A percentile compares a stretch with the other conserved stretches of the same genome.
These are phyloP conservation scores for Danio jaintianensis DNA, from an alignment of 2,797 vertebrate species.

Conservation along the genomic window DNA sequence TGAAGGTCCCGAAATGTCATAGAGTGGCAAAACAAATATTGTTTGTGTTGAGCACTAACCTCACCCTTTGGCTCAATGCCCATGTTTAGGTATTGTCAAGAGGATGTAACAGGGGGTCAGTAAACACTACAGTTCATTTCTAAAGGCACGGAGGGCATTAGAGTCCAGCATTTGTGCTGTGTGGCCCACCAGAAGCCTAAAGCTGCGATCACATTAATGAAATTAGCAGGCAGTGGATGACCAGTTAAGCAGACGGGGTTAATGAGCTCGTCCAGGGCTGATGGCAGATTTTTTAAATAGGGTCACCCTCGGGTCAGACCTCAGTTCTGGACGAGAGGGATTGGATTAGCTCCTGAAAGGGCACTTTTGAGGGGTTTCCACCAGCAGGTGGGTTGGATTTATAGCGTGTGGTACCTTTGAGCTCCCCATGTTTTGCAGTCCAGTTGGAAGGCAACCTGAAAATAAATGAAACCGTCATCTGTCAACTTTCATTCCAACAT, in stretches of 20 bases:
- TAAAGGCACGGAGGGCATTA: background rate
- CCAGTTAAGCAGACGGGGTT: constrained; percentile 77
- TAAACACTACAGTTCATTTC: constrained; percentile 26
- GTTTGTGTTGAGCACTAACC: constrained; percentile 18
- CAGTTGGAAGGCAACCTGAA: background rate
- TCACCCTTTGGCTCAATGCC: background rate
- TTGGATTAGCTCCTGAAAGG: constrained; percentile 73
- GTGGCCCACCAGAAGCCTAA: constrained; percentile 19
- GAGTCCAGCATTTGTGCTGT: background rate
- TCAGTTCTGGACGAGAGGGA: constrained; percentile 78
- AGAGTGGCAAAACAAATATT: constrained; percentile 9
- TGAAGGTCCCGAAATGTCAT: background rate
- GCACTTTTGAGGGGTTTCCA: constrained; percentile 62
- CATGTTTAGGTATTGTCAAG: constrained; percentile 15
- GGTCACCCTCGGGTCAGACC: constrained; percentile 80
- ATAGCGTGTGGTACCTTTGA: constrained; percentile 65
- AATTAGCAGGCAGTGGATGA: constrained; percentile 72
- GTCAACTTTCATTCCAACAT: background rate
- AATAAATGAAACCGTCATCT: background rate
- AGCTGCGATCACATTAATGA: constrained; percentile 71
- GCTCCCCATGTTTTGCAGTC: constrained; percentile 3
- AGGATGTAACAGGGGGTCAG: background rate
- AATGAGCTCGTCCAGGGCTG: constrained; percentile 71
- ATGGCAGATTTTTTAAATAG: constrained; percentile 77
- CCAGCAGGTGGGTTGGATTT: constrained; percentile 79